phyloP scores from a whole-genome alignment of 2,888 invertebrate species.

The Cosmorhoe ocellata region DNA sequence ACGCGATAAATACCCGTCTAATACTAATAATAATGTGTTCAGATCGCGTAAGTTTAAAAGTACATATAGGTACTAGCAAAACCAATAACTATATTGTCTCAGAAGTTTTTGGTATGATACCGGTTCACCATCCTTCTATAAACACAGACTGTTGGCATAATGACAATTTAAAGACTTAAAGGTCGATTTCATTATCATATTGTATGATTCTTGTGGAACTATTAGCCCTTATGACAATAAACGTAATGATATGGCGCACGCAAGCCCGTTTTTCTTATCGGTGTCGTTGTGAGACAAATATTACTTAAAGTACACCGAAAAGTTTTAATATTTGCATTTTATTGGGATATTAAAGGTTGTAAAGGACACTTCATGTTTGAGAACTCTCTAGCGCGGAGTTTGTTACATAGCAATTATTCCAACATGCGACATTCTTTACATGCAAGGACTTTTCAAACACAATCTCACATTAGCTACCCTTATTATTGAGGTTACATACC shows the following conservation, averaged over 20 bases:
- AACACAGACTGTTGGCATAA: slow-evolving; percentile 47
- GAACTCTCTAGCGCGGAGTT: slow-evolving; percentile 10
- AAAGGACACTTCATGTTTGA: slow-evolving; percentile 24
- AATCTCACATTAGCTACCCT: too few relatives aligned
- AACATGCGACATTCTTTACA: slow-evolving; percentile 15
- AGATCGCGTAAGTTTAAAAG: too few relatives aligned
- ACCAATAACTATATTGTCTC: too few relatives aligned
- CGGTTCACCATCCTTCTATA: neutral
- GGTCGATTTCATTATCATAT: slow-evolving; percentile 81
- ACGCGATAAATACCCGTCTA: too few relatives aligned
- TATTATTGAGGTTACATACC: too few relatives aligned
- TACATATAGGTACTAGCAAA: too few relatives aligned
- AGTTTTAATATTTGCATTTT: slow-evolving; percentile 33
- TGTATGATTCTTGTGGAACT: slow-evolving; percentile 79
- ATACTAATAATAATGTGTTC: too few relatives aligned
- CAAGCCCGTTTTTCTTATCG: slow-evolving; percentile 69
- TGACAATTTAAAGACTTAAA: slow-evolving; percentile 82
- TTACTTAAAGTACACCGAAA: slow-evolving; percentile 37
- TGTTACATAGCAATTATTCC: slow-evolving; percentile 10
- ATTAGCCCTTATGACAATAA: slow-evolving; percentile 80
- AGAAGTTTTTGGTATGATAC: neutral
- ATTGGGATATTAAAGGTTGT: slow-evolving; percentile 28
- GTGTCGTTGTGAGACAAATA: slow-evolving; percentile 39
- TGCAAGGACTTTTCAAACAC: neutral
- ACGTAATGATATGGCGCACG: slow-evolving; percentile 73